Base-by-base conservation (phyloP, 2,113 vertebrate genomes). In the Aptenodytes forsteri region DNA sequence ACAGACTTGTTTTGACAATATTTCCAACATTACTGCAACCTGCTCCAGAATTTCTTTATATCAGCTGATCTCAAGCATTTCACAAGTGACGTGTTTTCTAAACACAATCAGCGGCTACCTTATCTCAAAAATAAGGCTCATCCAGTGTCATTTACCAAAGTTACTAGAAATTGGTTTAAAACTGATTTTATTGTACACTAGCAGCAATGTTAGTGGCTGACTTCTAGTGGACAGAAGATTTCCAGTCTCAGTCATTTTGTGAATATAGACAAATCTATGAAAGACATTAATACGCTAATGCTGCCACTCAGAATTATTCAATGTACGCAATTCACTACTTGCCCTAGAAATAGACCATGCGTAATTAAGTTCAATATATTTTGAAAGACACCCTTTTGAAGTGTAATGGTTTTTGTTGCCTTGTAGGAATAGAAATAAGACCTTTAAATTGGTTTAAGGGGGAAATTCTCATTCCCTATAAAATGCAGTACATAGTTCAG, bases 1-100 rank as follows among this genome's bases (percentile, higher is more conserved):
- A 75, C 46, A 97, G 72, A 52, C 77, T 96, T 94, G 75, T 95
- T 94, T 93, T 83, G 89, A 97, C 87, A 97, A 77, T 93, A 94
- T 87, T 97, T 83, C 83, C 72, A 86, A 65, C 81, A 49, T 95
- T 90, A 82, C 83, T 95, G 89, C 71, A 91, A 97, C 96, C 91
- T 96, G 96, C 62, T 96, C n/a, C 89, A 85, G 77, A 78, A 77
- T 87, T 65, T 69, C 92, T 92, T 77, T 88, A 21, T 70, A 82
- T 93, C 78, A 95, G 25, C 75, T 93, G 69, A 17, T 72, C 50
- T 95, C 87, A 95, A 34, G 64, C 55, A 50, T 87, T 92, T 87
- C 55, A 80, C 66, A 87, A 70, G 70, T 73, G 86, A 61, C 59
- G 87, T 14, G 10, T 87, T 91, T 84, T 56, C 30, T 84, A 79